A percentile compares a stretch with the other conserved stretches of the same genome.
These are phyloP conservation scores for Brachionus angularis DNA, from an alignment of 1,140 invertebrate species.

Conservation along the genomic window DNA sequence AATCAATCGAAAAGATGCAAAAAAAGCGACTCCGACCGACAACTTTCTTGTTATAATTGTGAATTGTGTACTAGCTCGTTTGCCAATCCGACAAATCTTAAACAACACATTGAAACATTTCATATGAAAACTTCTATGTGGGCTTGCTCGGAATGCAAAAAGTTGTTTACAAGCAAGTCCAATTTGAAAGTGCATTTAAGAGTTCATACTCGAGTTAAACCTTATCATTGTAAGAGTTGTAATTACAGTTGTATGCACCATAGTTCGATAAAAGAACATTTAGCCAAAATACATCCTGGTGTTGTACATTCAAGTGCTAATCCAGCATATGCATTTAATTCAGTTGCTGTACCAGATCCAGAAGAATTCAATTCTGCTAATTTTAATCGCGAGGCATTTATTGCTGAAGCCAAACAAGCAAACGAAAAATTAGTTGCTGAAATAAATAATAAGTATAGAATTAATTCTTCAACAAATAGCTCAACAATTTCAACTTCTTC, in stretches of 20 bases:
- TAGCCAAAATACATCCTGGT: conserved; percentile 25
- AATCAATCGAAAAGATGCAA: not conserved
- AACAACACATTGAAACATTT: conserved; percentile 22
- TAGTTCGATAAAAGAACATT: conserved; percentile 40
- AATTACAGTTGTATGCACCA: conserved; percentile 44
- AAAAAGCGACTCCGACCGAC: not conserved
- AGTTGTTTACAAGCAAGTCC: conserved; percentile 28
- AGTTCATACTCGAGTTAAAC: conserved; percentile 27
- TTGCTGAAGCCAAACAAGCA: conserved; percentile 39
- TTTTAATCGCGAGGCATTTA: conserved; percentile 39
- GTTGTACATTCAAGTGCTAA: conserved; percentile 4
- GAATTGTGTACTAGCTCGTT: conserved; percentile 19
- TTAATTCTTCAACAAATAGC: conserved; percentile 17
- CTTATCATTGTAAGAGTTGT: conserved; percentile 37
- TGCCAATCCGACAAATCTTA: conserved; percentile 10
- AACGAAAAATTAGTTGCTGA: conserved; percentile 33
- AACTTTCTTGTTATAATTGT: not conserved
- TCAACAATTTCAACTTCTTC: conserved; percentile 25
- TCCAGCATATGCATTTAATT: conserved; percentile 38
- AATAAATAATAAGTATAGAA: conserved; percentile 38
- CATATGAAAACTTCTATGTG: conserved; percentile 42
- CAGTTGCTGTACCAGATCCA: conserved; percentile 38
- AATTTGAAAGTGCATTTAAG: conserved; percentile 43
- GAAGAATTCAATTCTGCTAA: conserved; percentile 36
- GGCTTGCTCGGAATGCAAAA: conserved; percentile 41